Percentiles rank a stretch among this genome's conserved stretches.
These are phyloP conservation scores for Lamprologus ornatipinnis DNA, from an alignment of 2,113 vertebrate species.

Conservation along the genomic window DNA sequence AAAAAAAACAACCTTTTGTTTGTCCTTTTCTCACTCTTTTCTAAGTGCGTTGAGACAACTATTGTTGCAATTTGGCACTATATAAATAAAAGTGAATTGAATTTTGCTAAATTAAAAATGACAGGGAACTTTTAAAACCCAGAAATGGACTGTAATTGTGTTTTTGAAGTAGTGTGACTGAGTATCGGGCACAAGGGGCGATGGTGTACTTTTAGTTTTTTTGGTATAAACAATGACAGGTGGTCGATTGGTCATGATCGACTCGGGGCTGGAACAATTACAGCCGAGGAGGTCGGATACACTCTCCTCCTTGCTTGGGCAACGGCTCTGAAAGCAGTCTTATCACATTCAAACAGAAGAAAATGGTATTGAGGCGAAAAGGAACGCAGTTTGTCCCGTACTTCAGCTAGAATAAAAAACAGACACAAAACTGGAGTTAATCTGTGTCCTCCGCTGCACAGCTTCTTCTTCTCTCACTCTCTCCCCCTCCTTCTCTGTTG, in stretches of 20 bases:
- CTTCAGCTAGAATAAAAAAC: neutral
- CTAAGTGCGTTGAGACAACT: neutral
- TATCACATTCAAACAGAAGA: neutral
- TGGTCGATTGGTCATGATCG: neutral
- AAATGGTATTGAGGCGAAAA: neutral
- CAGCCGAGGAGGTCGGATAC: neutral
- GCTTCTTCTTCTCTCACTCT: neutral
- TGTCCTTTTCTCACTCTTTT: neutral
- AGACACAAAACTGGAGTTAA: neutral
- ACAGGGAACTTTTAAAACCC: neutral
- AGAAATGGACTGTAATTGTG: neutral
- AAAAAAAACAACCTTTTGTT: neutral
- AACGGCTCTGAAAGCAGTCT: neutral
- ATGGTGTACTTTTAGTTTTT: neutral
- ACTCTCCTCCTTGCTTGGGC: neutral
- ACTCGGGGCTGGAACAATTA: neutral
- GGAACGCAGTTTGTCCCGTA: neutral
- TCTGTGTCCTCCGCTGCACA: neutral
- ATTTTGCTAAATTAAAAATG: neutral
- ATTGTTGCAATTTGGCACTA: neutral
- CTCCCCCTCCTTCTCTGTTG: neutral
- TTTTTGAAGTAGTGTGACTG: neutral
- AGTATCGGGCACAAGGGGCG: neutral
- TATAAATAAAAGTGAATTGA: neutral
- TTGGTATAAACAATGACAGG: neutral